Conservation (phyloP, 1,140 invertebrate genomes). For the Drosophila hydei region DNA sequence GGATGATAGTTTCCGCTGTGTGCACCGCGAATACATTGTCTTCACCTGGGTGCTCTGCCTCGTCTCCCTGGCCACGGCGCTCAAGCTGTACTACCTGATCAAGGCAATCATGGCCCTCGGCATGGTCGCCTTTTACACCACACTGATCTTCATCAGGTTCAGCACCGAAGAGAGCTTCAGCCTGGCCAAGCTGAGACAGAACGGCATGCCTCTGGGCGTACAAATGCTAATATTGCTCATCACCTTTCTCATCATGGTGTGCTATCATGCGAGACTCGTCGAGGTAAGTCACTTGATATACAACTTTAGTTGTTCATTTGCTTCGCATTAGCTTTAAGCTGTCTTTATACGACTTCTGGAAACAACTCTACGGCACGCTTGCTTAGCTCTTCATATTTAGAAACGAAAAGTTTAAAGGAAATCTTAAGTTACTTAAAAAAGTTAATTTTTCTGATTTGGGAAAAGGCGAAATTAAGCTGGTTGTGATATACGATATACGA, state of each 20-base stretch:
- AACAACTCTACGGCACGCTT: too few species aligned
- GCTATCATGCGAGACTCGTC: slow-evolving; percentile 95
- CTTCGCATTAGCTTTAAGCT: too few species aligned
- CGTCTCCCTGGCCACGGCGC: slow-evolving; percentile 94
- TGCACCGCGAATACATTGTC: slow-evolving; percentile 94
- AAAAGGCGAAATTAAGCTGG: too few species aligned
- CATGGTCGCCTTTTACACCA: slow-evolving; percentile 89
- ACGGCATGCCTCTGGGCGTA: slow-evolving; percentile 88
- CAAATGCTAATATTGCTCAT: slow-evolving; percentile 92
- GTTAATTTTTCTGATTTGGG: too few species aligned
- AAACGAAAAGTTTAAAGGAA: too few species aligned
- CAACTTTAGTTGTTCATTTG: too few species aligned
- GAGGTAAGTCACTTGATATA: too few species aligned
- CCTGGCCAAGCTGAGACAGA: slow-evolving; percentile 49
- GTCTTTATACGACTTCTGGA: too few species aligned
- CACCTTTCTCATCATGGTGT: slow-evolving; percentile 94
- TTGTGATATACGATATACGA: too few species aligned
- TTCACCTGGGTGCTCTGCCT: slow-evolving; percentile 97
- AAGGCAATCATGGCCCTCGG: slow-evolving; percentile 92
- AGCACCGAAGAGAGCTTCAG: slow-evolving; percentile 59
- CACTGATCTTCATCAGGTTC: slow-evolving; percentile 88
- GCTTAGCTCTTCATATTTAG: too few species aligned
- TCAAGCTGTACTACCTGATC: slow-evolving; percentile 95
- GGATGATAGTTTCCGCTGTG: slow-evolving; percentile 82
- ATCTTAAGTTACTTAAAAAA: too few species aligned